These are phyloP conservation scores for Heterotilapia buettikoferi DNA, from an alignment of 2,113 vertebrate genomes.

Conservation along the genomic window DNA sequence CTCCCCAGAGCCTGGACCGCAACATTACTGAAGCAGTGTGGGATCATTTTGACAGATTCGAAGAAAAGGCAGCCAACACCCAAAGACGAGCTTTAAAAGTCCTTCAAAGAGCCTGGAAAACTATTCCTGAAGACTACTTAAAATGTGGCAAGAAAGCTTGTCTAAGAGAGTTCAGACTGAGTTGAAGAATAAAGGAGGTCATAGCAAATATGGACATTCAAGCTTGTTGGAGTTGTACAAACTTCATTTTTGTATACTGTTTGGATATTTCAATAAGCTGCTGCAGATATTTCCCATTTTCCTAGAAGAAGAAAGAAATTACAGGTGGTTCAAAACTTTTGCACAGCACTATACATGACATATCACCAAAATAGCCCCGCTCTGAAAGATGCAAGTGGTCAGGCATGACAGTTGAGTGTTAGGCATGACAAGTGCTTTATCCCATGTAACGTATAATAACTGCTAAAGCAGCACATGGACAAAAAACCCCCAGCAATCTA, in stretches of 20 bases:
- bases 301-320: not conserved
- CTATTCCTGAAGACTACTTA: not conserved
- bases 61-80: not conserved
- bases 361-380: not conserved
- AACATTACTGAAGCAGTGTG: not conserved
- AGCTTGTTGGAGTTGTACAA: not conserved
- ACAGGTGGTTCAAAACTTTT: not conserved
- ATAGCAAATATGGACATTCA: not conserved
- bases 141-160: not conserved
- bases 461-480: not conserved
- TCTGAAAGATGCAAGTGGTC: not conserved
- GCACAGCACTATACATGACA: not conserved
- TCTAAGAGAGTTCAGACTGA: not conserved
- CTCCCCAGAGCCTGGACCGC: not conserved
- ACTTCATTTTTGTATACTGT: not conserved
- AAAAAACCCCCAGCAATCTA: fast-evolving
- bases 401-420: not conserved
- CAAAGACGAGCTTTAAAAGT: not conserved
- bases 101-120: not conserved
- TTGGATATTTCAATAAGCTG: not conserved
- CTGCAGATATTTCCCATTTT: not conserved
- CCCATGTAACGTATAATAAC: not conserved
- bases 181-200: not conserved
- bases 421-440: not conserved
- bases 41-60: not conserved